Evolutionary conservation across 1,140 invertebrate genomes (phyloP), one percentile per base, ranked within the genome.

Genomic region (Idris sp.): DNA sequence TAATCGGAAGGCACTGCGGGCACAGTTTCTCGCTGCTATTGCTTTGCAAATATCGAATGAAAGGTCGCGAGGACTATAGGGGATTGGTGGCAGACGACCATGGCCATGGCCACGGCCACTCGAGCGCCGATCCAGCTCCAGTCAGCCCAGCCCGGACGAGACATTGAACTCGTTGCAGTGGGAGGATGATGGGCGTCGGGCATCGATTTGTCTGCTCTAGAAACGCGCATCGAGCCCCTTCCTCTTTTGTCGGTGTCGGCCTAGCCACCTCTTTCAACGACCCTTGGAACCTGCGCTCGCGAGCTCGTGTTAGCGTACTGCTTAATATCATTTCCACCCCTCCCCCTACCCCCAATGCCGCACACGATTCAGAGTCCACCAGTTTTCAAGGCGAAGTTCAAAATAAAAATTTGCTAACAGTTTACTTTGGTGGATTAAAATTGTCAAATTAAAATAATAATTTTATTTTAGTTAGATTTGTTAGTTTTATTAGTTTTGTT

Each of bases 131-230:
- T 51, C 53, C 59, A 65, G 59, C 43, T 62, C 74, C 79, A 77
- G 77, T 72, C 68, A 76, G 77, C 74, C 54, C 67, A 58, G 80
- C 83, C 83, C 83, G 83, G 83, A 82, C 82, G 83, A 85, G 83
- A 83, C 83, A 83, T 85, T 84, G 83, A 85, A 84, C 83, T 85
- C 83, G 80, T 79, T 84, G 81, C 79, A 83, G 79, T 68, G 53
- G 79, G 78, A 68, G 75, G 73, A 72, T 54, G 73, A 74, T 75
- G 44, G 33, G 43, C 44, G 56, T 18, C 41, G 76, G 68, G 79
- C 81, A 84, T 84, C 83, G 83, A 85, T 85, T 84, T 77, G 83
- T 83, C 83, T 85, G 83, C 82, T 83, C 83, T 74, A 85, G 81
- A 85, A 85, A 83, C 80, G 80, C 51, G 26, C 40, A 41, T 51